Percentiles rank a stretch among this genome's conserved stretches.
These are phyloP conservation scores for Ferrisia virgata DNA, from an alignment of 2,888 invertebrate genomes.

Conservation along the genomic window DNA sequence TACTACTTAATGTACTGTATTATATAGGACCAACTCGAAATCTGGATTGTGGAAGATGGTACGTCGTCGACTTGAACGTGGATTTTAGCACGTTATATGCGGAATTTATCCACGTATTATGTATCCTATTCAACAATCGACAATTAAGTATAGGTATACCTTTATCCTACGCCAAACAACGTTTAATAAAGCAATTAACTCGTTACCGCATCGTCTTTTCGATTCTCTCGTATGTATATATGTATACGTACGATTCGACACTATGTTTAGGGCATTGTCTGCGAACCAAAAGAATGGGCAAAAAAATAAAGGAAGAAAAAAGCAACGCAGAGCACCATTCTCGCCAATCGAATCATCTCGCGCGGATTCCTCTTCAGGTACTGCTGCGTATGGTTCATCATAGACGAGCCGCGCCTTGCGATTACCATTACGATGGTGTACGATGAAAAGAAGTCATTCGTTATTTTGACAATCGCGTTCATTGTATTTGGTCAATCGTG, in stretches of 20 bases:
- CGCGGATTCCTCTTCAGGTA: too few species aligned
- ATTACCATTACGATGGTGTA: too few species aligned
- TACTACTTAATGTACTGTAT: too few species aligned
- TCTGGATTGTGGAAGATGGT: too few species aligned
- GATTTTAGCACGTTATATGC: not conserved
- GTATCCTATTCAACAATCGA: not conserved
- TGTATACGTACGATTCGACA: not conserved
- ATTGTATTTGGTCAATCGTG: conserved; percentile 38
- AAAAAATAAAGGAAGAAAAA: too few species aligned
- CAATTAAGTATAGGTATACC: too few species aligned
- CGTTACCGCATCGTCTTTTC: not conserved
- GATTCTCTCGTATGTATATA: not conserved
- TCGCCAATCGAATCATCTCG: not conserved
- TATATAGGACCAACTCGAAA: too few species aligned
- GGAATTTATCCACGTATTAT: not conserved
- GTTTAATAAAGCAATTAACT: conserved; percentile 3
- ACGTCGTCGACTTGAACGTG: too few species aligned
- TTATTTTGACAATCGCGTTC: conserved; percentile 31
- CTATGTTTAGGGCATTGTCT: not conserved
- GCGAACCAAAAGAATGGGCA: not conserved
- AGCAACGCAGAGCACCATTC: too few species aligned
- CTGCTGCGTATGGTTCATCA: too few species aligned
- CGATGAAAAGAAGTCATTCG: conserved; percentile 23
- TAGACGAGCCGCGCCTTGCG: not conserved
- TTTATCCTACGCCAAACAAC: not conserved